phyloP scores from a whole-genome alignment of 2,113 vertebrate species.

The Macquaria australasica region DNA sequence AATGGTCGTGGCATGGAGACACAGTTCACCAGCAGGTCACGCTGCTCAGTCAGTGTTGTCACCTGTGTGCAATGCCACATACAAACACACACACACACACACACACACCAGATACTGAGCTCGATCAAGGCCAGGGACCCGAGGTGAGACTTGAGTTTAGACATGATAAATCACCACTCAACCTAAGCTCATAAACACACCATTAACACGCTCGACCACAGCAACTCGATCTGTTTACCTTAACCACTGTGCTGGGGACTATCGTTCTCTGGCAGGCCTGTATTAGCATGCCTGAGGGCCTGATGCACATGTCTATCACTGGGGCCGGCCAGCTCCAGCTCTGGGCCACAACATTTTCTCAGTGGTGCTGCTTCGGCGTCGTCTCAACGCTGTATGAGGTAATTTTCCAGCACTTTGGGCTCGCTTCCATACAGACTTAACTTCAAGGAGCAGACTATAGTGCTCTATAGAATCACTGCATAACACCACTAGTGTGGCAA shows the following conservation, averaged over 20 bases:
- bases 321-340: conserved; percentile 12
- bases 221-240: conserved; percentile 77
- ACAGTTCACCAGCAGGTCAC: conserved; percentile 59
- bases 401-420: conserved; percentile 30
- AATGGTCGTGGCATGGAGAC: conserved; percentile 36
- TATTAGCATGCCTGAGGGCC: conserved; percentile 50
- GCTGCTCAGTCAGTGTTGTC: conserved; percentile 34
- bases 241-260: conserved; percentile 41
- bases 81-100: conserved; percentile 22
- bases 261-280: conserved; percentile 41
- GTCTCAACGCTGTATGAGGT: conserved; percentile 23
- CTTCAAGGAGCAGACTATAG: neutral
- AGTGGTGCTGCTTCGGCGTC: neutral
- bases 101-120: conserved; percentile 21
- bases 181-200: conserved; percentile 81
- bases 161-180: conserved; percentile 78
- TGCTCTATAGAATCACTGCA: conserved; percentile 8
- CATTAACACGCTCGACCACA: conserved; percentile 77
- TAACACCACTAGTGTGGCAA: neutral
- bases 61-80: conserved; percentile 45
- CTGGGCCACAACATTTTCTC: conserved; percentile 7
- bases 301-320: conserved; percentile 46
- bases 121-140: conserved; percentile 42
- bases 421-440: neutral
- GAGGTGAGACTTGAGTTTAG: conserved; percentile 49